Percentiles rank a stretch among this genome's conserved stretches.
Conservation (phyloP, 2,797 vertebrate species). For the Pithecia hirsuta region DNA sequence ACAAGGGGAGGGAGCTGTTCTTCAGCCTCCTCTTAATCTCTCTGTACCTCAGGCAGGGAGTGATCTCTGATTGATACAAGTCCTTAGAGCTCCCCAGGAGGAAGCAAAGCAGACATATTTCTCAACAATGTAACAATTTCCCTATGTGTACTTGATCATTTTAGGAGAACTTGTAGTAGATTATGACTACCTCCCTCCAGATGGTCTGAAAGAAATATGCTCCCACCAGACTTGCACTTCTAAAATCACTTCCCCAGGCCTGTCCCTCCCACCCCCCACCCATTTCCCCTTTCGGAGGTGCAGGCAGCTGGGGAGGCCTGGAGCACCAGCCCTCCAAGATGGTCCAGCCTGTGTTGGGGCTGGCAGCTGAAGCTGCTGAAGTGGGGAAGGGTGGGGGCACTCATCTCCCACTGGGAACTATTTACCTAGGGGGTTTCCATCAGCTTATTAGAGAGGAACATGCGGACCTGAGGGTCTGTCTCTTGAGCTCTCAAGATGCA, state of each 20-base stretch:
- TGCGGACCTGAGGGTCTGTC: not conserved
- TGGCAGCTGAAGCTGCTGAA: not conserved
- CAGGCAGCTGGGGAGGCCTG: not conserved
- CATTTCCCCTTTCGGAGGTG: not conserved
- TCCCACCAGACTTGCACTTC: not conserved
- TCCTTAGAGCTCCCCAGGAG: not conserved
- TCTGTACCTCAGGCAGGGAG: not conserved
- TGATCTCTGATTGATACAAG: not conserved
- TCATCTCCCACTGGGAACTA: not conserved
- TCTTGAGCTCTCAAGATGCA: not conserved
- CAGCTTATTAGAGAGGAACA: not conserved
- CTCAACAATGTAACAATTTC: not conserved
- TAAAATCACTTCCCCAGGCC: not conserved
- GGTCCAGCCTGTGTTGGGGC: not conserved
- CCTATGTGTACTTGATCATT: not conserved
- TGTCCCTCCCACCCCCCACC: not conserved
- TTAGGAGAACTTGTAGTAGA: slow-evolving; percentile 21
- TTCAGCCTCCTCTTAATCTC: not conserved
- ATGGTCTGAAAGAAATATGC: not conserved
- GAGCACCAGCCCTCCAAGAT: not conserved
- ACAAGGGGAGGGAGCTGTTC: not conserved
- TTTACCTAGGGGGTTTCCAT: not conserved
- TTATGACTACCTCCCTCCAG: slow-evolving; percentile 45
- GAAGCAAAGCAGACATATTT: slow-evolving; percentile 7
- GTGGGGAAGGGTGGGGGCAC: not conserved